These are phyloP conservation scores for Remorina albescens DNA, from an alignment of 2,797 vertebrate species.

Conservation along the genomic window DNA sequence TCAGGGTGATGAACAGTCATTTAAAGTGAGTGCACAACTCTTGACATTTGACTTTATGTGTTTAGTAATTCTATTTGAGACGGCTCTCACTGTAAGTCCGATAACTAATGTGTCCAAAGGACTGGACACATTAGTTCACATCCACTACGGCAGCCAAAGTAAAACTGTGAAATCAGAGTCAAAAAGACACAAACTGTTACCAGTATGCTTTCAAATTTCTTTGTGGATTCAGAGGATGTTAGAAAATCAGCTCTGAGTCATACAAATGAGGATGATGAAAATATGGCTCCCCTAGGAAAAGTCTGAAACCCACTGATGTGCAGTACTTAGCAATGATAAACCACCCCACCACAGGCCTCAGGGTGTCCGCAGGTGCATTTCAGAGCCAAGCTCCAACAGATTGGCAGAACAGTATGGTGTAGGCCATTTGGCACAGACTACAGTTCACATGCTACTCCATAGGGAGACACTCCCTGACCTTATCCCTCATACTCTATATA, in stretches of 20 bases:
- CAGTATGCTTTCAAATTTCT: not conserved
- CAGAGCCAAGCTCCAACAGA: constrained; percentile 85
- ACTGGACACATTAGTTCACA: constrained; percentile 22
- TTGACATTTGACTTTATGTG: constrained; percentile 80
- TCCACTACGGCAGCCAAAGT: constrained; percentile 5
- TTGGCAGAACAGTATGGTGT: constrained; percentile 86
- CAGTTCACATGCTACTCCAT: constrained; percentile 72
- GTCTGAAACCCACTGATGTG: constrained; percentile 58
- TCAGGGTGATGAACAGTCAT: constrained; percentile 82
- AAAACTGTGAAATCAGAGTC: not conserved
- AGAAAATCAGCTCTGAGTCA: constrained; percentile 6
- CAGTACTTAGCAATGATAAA: constrained; percentile 74
- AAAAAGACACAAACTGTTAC: not conserved
- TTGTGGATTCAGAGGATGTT: not conserved
- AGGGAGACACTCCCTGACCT: constrained; percentile 78
- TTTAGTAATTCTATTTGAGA: constrained; percentile 75
- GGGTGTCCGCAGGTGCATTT: constrained; percentile 80
- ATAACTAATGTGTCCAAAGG: constrained; percentile 15
- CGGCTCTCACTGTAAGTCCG: constrained; percentile 42
- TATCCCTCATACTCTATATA: constrained; percentile 57
- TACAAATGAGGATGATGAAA: constrained; percentile 22
- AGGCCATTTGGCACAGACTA: constrained; percentile 81
- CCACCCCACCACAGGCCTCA: constrained; percentile 64
- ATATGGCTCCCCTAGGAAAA: constrained; percentile 47
- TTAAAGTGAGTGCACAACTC: constrained; percentile 80